A percentile compares a stretch with the other conserved stretches of the same genome.
Evolutionary conservation across 2,888 invertebrate genomes (phyloP).

Genomic region (Eudemis profundana): DNA sequence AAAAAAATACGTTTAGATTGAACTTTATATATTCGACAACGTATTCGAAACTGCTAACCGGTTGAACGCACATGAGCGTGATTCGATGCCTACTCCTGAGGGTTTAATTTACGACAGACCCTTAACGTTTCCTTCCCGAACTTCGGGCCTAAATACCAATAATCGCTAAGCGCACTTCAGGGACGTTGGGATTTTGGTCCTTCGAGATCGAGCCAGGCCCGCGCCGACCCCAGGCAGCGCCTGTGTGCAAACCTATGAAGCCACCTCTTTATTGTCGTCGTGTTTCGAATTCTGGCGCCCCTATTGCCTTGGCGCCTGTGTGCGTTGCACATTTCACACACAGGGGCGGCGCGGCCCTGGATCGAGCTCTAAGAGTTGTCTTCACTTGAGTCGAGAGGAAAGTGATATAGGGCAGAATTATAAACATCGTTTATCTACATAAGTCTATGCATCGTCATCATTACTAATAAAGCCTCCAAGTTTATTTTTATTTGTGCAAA

Average conservation of each 20-base stretch:
- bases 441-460: too few species aligned
- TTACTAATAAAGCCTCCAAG: too few species aligned
- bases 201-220: background rate
- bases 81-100: constrained; percentile 49
- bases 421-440: too few species aligned
- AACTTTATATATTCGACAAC: background rate
- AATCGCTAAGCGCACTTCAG: constrained; percentile 37
- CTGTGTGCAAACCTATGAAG: too few species aligned
- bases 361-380: background rate
- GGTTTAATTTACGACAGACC: constrained; percentile 56
- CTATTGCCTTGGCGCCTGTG: too few species aligned
- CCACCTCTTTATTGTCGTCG: too few species aligned
- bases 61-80: constrained; percentile 21
- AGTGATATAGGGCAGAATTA: background rate
- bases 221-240: too few species aligned
- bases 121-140: constrained; percentile 53
- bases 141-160: constrained; percentile 54
- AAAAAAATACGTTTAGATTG: background rate
- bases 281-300: too few species aligned
- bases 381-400: background rate
- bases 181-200: constrained; percentile 32
- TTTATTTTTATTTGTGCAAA: too few species aligned
- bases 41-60: constrained; percentile 4
- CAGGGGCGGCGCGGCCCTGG: too few species aligned
- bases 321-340: too few species aligned